Evolutionary conservation across 2,797 vertebrate genomes (phyloP), one percentile per base, ranked within the genome.

Genomic region (Phoeniculus purpureus): DNA sequence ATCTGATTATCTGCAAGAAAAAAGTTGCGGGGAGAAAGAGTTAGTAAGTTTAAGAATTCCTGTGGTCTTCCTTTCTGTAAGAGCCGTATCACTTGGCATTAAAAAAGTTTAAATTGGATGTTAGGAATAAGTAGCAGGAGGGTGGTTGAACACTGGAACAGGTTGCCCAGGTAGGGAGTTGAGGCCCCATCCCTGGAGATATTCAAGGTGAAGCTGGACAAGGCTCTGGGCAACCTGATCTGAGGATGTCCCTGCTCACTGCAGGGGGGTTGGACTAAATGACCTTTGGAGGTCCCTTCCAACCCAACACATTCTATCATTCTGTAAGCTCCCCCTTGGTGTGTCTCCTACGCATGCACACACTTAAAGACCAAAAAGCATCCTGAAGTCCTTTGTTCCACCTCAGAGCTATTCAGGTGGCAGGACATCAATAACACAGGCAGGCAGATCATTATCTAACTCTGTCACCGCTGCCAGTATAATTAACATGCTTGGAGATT

Each of bases 1-100:
- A 98, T 97, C 47, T 95, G 94, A 89, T 86, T 92, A 91, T 89
- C 98, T 98, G 96, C 62, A 94, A 94, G 64, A 59, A 60, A 70
- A 73, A 94, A 47, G 55, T 77, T 68, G 76, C 92, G 94, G 92
- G 70, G 83, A 93, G 54, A 84, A 34, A 59, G 58, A 68, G 60
- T 45, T 31, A 68, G 65, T 55, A 55, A 59, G 15, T 87, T 75
- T 43, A 81, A 61, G 64, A 72, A 32, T 29, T 51, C 2, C 12
- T 60, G 2, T 10, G 8, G 7, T 54, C 34, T 54, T 67, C 31
- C 31, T 58, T 79, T 31, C 71, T 55, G 34, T 13, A 56, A 62
- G n/a, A 48, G 52, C 9, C 51, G 0, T 16, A 51, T 21, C 40
- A 23, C 7, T 52, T 32, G 52, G 76, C 5, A 5, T 1, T 22